Base-by-base conservation (phyloP, 2,888 invertebrate genomes). In the Dolomedes plantarius region DNA sequence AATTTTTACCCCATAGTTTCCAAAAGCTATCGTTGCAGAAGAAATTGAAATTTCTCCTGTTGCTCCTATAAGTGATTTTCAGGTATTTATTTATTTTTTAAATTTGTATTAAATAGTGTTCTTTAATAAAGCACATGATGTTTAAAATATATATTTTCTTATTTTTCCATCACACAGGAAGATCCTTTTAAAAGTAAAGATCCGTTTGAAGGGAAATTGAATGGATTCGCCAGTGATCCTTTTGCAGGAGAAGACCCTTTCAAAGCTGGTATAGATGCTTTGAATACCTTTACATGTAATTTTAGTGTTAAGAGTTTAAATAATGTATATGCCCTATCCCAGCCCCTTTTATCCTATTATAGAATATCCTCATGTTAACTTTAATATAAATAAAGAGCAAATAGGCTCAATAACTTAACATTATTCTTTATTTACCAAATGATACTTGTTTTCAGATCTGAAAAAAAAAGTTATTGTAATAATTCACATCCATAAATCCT, bases 171-270 rank as follows among this genome's bases (percentile, higher is more conserved):
- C 50, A 41, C 69, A 13, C 28, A 90, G 85, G 91, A 91, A 3
- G 92, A 92, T 89, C 91, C 91, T 0, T 92, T 92, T 89, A 91
- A 91, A 88, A 89, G 89, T 75, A 92, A 91, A 89, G 91, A 92
- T 85, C 92, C 91, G 56, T 92, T 93, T 89, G 91, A 91, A 56
- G 92, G 92, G 80, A 86, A 79, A 79, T 89, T 90, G 74, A 91
- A 91, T 88, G 89, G 89, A 67, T 89, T 89, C 72, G 89, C 89
- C 56, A 89, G 89, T 64, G 91, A 92, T 81, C 92, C 91, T 41
- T 92, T 93, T 89, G 91, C 91, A 65, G 92, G 92, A 83, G 92
- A 93, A 73, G 92, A 92, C 91, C 93, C 91, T 90, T 94, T 92
- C 91, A 92, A 91, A 90, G 74, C 87, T 91, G 88, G 85, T 81